phyloP scores from a whole-genome alignment of 2,888 invertebrate genomes.

The Abrostola triplasia region DNA sequence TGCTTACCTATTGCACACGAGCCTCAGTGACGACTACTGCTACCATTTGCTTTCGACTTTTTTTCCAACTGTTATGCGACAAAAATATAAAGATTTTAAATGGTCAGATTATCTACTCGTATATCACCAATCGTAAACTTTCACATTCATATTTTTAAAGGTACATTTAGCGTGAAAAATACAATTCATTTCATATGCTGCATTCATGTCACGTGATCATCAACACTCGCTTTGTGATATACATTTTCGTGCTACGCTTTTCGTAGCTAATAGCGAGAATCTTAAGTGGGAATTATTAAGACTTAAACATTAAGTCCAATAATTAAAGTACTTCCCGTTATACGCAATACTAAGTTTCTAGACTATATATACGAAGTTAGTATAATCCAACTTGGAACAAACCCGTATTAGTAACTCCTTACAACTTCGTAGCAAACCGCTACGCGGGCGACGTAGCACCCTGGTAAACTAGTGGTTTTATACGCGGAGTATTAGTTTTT shows the following conservation, averaged over 20 bases:
- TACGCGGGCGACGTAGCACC: slow-evolving; percentile 50
- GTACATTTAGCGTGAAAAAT: not conserved
- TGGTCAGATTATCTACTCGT: not conserved
- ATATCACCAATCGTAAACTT: too few species aligned
- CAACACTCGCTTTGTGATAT: slow-evolving; percentile 4
- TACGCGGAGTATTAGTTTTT: slow-evolving; percentile 3
- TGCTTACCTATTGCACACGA: slow-evolving; percentile 86
- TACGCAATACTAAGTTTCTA: slow-evolving; percentile 39
- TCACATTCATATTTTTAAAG: not conserved
- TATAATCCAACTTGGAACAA: slow-evolving; percentile 54
- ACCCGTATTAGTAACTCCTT: slow-evolving; percentile 58
- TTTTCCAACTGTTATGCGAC: slow-evolving; percentile 4
- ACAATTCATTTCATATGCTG: not conserved
- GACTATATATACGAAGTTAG: slow-evolving; percentile 51
- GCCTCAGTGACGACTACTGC: slow-evolving; percentile 71
- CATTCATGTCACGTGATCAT: not conserved
- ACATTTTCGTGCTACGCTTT: slow-evolving; percentile 17
- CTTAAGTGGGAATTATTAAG: slow-evolving; percentile 32
- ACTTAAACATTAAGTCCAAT: slow-evolving; percentile 40
- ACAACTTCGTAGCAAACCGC: slow-evolving; percentile 56
- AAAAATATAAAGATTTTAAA: not conserved
- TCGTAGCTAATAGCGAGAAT: slow-evolving; percentile 27
- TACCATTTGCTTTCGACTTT: slow-evolving; percentile 62
- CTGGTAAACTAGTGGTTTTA: slow-evolving; percentile 25
- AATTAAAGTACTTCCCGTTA: slow-evolving; percentile 45